phyloP scores from a whole-genome alignment of 2,888 invertebrate species.

The Linyphia triangularis region DNA sequence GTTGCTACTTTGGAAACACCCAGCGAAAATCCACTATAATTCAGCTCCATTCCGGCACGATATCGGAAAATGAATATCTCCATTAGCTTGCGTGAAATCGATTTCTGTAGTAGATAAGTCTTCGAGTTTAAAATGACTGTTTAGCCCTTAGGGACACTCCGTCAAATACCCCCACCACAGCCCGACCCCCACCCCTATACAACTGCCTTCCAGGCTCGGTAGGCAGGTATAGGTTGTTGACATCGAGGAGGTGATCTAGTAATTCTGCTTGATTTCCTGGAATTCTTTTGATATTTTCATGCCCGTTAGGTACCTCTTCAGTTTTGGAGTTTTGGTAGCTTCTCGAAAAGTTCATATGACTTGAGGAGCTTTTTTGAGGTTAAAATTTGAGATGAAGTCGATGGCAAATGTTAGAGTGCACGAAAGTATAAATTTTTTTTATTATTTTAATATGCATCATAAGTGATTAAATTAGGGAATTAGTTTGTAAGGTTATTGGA shows the following conservation, averaged over 20 bases:
- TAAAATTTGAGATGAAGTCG: too few relatives aligned
- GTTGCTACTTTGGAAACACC: not conserved
- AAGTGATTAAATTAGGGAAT: too few relatives aligned
- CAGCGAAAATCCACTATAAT: not conserved
- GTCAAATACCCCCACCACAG: conserved; percentile 16
- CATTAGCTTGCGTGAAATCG: conserved; percentile 57
- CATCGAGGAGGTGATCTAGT: not conserved
- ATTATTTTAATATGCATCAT: too few relatives aligned
- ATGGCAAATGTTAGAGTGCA: too few relatives aligned
- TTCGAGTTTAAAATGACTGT: conserved; percentile 39
- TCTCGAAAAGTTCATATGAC: not conserved
- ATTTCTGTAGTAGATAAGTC: conserved; percentile 5
- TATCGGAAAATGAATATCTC: conserved; percentile 48
- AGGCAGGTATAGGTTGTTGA: not conserved
- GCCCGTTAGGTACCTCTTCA: not conserved
- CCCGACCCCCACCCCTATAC: not conserved
- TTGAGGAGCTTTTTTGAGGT: not conserved
- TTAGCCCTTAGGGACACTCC: conserved; percentile 14
- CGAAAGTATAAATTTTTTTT: too few relatives aligned
- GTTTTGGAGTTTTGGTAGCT: not conserved
- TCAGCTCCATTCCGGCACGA: not conserved
- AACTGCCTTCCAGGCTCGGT: not conserved
- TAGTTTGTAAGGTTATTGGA: too few relatives aligned
- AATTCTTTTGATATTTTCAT: not conserved
- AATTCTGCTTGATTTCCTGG: not conserved